Conservation (phyloP, 2,797 vertebrate genomes). For the Rhinatrema bivittatum region DNA sequence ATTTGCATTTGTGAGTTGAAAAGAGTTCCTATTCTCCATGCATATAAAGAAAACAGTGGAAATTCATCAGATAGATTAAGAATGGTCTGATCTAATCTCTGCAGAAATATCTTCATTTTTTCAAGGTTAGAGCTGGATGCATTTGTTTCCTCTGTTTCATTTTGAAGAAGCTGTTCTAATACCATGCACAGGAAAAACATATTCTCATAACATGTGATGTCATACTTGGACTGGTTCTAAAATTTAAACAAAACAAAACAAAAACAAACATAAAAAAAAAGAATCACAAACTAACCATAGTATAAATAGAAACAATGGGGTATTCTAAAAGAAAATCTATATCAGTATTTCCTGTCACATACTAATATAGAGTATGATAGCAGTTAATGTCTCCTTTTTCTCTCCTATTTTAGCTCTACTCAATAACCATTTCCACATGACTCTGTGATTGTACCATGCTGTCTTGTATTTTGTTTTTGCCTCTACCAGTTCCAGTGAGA, state of each 20-base stretch:
- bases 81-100: constrained; percentile 59
- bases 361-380: too few relatives aligned
- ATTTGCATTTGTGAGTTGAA: constrained; percentile 42
- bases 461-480: too few relatives aligned
- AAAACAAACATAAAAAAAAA: too few relatives aligned
- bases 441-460: too few relatives aligned
- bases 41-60: constrained; percentile 74
- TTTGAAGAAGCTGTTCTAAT: constrained; percentile 70
- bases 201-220: constrained; percentile 68
- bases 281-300: neutral
- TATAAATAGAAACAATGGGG: neutral
- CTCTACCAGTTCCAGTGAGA: constrained; percentile 2
- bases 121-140: constrained; percentile 5
- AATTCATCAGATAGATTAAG: constrained; percentile 71
- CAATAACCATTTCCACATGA: too few relatives aligned
- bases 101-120: constrained; percentile 49
- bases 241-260: too few relatives aligned
- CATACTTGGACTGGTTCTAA: constrained; percentile 44
- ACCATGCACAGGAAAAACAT: constrained; percentile 64
- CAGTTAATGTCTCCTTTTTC: too few relatives aligned
- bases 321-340: too few relatives aligned
- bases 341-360: too few relatives aligned
- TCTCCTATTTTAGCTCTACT: too few relatives aligned
- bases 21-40: constrained; percentile 71
- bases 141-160: constrained; percentile 9